Base-by-base conservation (phyloP, 2,113 vertebrate species). In the Ctenomys sociabilis region DNA sequence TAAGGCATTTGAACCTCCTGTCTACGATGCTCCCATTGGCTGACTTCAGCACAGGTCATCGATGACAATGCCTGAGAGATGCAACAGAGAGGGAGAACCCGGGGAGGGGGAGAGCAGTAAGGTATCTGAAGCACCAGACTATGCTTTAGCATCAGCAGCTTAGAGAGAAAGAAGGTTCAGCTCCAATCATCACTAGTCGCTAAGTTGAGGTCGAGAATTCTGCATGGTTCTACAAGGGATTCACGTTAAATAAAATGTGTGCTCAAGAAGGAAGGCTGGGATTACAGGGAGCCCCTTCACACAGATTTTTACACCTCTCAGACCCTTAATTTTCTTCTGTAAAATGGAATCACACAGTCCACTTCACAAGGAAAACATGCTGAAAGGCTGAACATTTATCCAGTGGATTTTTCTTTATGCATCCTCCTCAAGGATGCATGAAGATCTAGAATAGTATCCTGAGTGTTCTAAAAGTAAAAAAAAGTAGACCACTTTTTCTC, bases 401-500 rank as follows among this genome's bases (percentile, higher is more conserved):
- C 3, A 0, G 4, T 6, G 40, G 21, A 19, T 45, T 49, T 21
- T 30, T 68, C 49, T 66, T 40, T 26, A 59, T 26, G 35, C 30
- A 37, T 92, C 52, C 28, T 66, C 5, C 61, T 35, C 43, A 49
- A 28, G 61, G 24, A 84, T n/a, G n/a, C n/a, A 45, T 1, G 21
- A 19, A 14, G 3, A 24, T 66, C 80, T 63, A 30, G 59, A 64
- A 22, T 8, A 64, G 45, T 7, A 37, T 0, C 2, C 72, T 22
- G 8, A 68, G 4, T 22, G 30, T 52, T 61, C 21, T 49, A 13
- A 32, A 43, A 77, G 85, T 19, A 85, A 52, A 35, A 68, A 68
- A 40, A 4, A 0, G 0, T 5, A 10, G 7, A 11, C 19, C 9
- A 0, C 2, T 4, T 11, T 32, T 59, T 70, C 30, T 32, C 24